Base-by-base conservation (phyloP, 2,888 invertebrate genomes). In the Amphiduros pacificus region DNA sequence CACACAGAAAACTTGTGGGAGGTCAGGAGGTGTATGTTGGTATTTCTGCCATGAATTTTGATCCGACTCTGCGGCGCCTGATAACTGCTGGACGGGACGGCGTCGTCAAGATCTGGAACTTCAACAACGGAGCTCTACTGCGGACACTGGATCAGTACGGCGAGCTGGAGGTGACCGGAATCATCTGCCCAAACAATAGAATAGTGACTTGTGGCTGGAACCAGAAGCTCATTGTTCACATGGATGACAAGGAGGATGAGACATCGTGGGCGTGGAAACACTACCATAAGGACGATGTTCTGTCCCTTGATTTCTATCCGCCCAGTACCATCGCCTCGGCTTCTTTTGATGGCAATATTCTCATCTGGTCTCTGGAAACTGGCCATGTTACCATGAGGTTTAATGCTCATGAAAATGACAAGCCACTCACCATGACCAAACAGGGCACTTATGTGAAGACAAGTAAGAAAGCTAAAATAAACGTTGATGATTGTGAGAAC, bases 181-280 rank as follows among this genome's bases (percentile, higher is more conserved):
- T 88, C 1, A 78, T 85, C 26, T 87, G 87, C 85, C 76, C 85
- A 11, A 74, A 80, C 52, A 78, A 82, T 57, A 74, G 90, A 71
- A 90, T 93, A 67, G 81, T 92, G 70, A 90, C 90, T 2, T 87
- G 89, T 63, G 92, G 92, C 0, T 92, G 91, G 90, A 90, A 91
- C 80, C 54, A 88, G 0, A 14, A 50, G 4, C 53, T 69, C 41
- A 55, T 55, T 6, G 27, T 66, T 28, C 61, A 63, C 62, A 44
- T 60, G 22, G 66, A 66, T 52, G 49, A 40, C 24, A 40, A n/a
- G n/a, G 61, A 56, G 0, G 54, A 56, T 36, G 44, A 57, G n/a
- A 2, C 41, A 11, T 40, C 31, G 2, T 22, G 27, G 17, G 11
- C 22, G 14, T 64, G 64, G 61, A 29, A 36, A 32, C 26, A 54